A percentile compares a stretch with the other conserved stretches of the same genome.
Conservation (phyloP, 2,888 invertebrate genomes). For the Smittia aterrima region DNA sequence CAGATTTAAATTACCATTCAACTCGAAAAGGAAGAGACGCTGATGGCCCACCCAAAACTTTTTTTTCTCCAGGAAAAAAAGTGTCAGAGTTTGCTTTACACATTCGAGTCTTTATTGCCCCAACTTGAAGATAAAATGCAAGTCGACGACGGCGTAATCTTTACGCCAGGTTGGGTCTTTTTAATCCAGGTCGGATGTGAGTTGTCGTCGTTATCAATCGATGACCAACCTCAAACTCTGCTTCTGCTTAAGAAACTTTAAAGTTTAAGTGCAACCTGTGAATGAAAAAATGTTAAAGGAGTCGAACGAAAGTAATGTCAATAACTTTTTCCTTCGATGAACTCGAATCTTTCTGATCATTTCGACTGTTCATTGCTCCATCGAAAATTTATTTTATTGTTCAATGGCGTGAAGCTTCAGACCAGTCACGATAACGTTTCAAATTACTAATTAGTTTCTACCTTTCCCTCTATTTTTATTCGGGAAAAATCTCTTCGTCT, state of each 20-base stretch:
- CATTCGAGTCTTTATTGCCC: conserved; percentile 44
- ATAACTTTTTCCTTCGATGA: no score
- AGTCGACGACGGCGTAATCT: background rate
- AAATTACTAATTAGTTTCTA: conserved; percentile 44
- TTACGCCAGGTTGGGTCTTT: background rate
- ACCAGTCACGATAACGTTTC: conserved; percentile 43
- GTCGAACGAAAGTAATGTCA: no score
- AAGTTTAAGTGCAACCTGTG: background rate
- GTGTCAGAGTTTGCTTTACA: background rate
- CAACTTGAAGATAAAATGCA: conserved; percentile 40
- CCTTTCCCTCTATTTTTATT: background rate
- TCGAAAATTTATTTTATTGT: conserved; percentile 41
- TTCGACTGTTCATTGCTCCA: no score
- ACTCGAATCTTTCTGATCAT: no score
- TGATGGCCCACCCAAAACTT: conserved; percentile 14
- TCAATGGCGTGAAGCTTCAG: conserved; percentile 34
- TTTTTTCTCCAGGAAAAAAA: background rate
- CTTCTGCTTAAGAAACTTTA: background rate
- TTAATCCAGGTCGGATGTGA: conserved; percentile 2
- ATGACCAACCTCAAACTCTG: background rate
- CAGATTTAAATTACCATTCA: conserved; percentile 12
- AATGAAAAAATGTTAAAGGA: background rate
- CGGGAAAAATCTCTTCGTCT: background rate
- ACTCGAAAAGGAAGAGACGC: background rate
- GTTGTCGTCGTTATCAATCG: background rate